A percentile compares a stretch with the other conserved stretches of the same genome.
Evolutionary conservation across 2,113 vertebrate genomes (phyloP).

Genomic region (Cranoglanis bouderius): DNA sequence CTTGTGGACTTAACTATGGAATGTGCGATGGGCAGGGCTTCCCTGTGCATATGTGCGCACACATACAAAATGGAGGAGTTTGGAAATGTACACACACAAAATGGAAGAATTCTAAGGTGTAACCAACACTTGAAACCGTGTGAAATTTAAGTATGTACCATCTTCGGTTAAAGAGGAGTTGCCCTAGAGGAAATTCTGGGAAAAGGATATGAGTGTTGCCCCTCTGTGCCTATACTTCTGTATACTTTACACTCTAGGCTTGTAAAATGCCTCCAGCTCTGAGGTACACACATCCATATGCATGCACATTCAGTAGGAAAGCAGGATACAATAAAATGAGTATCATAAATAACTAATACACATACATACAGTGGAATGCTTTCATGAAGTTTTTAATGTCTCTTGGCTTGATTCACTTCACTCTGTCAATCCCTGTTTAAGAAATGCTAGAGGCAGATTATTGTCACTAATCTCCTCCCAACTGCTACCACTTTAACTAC

Average conservation of each 20-base stretch:
- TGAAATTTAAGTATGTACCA: conserved; percentile 37
- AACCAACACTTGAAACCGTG: conserved; percentile 48
- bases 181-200: conserved; percentile 44
- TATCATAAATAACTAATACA: not conserved
- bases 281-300: not conserved
- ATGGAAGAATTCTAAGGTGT: conserved; percentile 32
- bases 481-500: not conserved
- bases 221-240: conserved; percentile 21
- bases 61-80: conserved; percentile 39
- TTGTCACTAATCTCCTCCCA: conserved; percentile 14
- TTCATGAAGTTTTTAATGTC: not conserved
- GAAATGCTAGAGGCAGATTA: conserved; percentile 27
- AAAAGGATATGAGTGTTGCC: conserved; percentile 27
- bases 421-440: conserved; percentile 6
- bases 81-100: conserved; percentile 40
- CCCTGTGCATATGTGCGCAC: not conserved
- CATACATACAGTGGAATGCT: not conserved
- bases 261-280: not conserved
- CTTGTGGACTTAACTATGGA: conserved; percentile 53
- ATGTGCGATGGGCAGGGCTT: conserved; percentile 61
- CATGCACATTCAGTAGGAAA: not conserved
- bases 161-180: conserved; percentile 28
- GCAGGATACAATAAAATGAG: not conserved
- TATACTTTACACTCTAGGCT: not conserved
- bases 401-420: not conserved